These are phyloP conservation scores for Ciconia stormi DNA, from an alignment of 2,113 vertebrate genomes.

Conservation along the genomic window DNA sequence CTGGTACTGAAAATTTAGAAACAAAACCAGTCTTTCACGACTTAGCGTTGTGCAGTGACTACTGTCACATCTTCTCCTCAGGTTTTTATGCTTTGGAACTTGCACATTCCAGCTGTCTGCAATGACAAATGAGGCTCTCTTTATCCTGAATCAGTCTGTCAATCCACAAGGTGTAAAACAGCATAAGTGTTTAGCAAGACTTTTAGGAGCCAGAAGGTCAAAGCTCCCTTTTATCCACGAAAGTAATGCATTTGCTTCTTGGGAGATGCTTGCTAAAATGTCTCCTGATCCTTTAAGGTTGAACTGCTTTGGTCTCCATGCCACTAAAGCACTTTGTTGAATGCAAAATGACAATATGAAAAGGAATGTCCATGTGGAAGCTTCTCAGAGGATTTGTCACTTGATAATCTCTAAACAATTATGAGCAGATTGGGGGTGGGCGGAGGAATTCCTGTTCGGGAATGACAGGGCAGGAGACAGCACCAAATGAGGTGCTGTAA, in stretches of 20 bases:
- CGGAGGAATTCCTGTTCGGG: neutral
- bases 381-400: neutral
- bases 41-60: neutral
- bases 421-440: neutral
- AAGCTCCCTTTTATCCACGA: neutral
- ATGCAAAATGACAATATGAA: neutral
- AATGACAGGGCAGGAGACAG: neutral
- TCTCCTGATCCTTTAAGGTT: neutral
- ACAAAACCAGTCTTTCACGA: neutral
- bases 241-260: neutral
- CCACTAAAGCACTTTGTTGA: neutral
- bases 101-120: neutral
- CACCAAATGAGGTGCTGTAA: neutral
- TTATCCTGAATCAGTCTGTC: neutral
- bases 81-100: neutral
- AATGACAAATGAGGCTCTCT: fast-evolving
- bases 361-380: neutral
- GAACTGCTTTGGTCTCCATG: neutral
- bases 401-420: neutral
- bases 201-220: neutral
- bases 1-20: neutral
- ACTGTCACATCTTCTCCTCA: neutral
- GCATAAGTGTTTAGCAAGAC: neutral
- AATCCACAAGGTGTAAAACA: neutral
- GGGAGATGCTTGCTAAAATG: neutral